Evolutionary conservation across 2,888 invertebrate species (phyloP).

Genomic region (Sympetrum striolatum): DNA sequence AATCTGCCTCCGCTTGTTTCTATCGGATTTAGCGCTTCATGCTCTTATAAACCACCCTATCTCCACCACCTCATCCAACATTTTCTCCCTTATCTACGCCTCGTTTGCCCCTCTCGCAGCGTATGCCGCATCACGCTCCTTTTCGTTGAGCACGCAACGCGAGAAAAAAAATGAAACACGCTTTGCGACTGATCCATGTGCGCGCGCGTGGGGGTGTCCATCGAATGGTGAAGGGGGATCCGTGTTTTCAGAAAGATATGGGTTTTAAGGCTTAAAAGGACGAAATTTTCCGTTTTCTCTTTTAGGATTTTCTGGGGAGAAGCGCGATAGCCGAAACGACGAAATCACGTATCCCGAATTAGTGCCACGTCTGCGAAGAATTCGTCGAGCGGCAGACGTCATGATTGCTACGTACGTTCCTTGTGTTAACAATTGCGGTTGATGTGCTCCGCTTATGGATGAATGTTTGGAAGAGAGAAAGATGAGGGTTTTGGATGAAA

Average conservation of each 20-base stretch:
- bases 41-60: not conserved
- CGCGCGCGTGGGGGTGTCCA: not conserved
- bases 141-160: not conserved
- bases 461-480: not conserved
- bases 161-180: not conserved
- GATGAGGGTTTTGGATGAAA: too few species aligned
- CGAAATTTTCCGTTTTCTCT: not conserved
- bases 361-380: not conserved
- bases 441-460: not conserved
- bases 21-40: not conserved
- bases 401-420: not conserved
- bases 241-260: not conserved
- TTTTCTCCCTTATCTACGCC: not conserved
- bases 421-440: not conserved
- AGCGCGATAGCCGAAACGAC: not conserved
- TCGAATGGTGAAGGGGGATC: not conserved
- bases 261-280: not conserved
- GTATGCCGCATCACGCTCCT: not conserved
- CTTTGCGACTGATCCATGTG: not conserved
- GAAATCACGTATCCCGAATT: not conserved
- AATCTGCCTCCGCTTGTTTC: not conserved
- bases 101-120: not conserved
- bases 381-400: not conserved
- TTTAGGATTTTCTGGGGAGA: not conserved
- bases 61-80: too few species aligned